Evolutionary conservation across 2,797 vertebrate species (phyloP), one percentile per base, ranked within the genome.

Genomic region (Dryobates pubescens): DNA sequence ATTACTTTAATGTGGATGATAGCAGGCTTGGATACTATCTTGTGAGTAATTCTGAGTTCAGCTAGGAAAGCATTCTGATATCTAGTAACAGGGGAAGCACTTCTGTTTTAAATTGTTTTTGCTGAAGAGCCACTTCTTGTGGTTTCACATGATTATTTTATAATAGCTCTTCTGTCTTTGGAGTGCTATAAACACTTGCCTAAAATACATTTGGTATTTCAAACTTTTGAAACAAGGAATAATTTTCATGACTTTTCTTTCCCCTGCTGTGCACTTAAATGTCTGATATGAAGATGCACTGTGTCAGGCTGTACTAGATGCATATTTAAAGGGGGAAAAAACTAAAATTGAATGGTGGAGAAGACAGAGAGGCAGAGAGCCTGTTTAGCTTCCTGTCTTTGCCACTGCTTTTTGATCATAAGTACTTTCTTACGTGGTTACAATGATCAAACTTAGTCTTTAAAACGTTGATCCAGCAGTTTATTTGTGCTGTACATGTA

Each of bases 141-240:
- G 29, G 14, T 41, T 91, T 92, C 81, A 47, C 65, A 15, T 70
- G 54, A 88, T 95, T 80, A 79, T 79, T 93, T 90, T 65, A 36
- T 85, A 83, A 81, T 85, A 90, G 29, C 69, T 76, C 17, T 91
- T 88, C 41, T 73, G 4, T 63, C 26, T 82, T 78, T 82, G 69
- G 49, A 90, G 61, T 85, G 62, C 38, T 73, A 51, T 62, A 83
- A 88, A 86, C 34, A 57, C 18, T 70, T 68, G 11, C 38, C 90
- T 71, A 79, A 91, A 87, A 51, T 34, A 77, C 6, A 56, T 84
- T 56, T 84, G 38, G 27, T 82, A 32, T 38, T 80, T 86, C 61
- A 51, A 82, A 59, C 54, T 89, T 92, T 27, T 63, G 27, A 74
- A 93, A 81, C 18, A 68, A 78, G 36, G 34, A 29, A 45, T 77